Evolutionary conservation across 1,140 invertebrate species (phyloP).

Genomic region (Hycleus phaleratus): DNA sequence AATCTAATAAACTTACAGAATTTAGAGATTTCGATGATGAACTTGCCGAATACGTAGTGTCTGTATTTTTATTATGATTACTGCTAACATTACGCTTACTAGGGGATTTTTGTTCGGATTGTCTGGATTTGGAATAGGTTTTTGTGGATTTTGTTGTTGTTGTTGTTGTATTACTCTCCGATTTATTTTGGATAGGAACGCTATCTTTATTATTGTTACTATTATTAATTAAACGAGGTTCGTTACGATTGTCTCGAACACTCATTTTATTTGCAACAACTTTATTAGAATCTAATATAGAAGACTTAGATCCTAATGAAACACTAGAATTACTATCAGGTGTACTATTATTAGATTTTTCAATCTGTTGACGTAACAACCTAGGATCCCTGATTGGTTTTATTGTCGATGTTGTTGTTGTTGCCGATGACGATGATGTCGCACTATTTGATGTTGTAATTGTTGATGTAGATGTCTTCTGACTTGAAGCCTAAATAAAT

Average conservation of each 20-base stretch:
- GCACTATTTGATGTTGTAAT: background rate
- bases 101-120: slow-evolving; percentile 20
- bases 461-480: background rate
- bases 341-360: slow-evolving; percentile 9
- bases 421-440: background rate
- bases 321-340: slow-evolving; percentile 20
- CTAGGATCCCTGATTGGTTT: slow-evolving; percentile 50
- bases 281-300: slow-evolving; percentile 34
- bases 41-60: background rate
- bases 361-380: slow-evolving; percentile 44
- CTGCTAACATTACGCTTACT: background rate
- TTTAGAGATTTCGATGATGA: slow-evolving; percentile 6
- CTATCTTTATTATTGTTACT: slow-evolving; percentile 21
- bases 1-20: slow-evolving; percentile 19
- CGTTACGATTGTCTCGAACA: slow-evolving; percentile 33
- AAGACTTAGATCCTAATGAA: slow-evolving; percentile 29
- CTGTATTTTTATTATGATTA: slow-evolving; percentile 25
- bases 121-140: slow-evolving; percentile 19
- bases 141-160: slow-evolving; percentile 43
- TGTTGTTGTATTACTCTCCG: slow-evolving; percentile 39
- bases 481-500: background rate
- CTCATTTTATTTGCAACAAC: slow-evolving; percentile 35
- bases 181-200: slow-evolving; percentile 21
- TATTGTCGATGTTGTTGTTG: slow-evolving; percentile 45
- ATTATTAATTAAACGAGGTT: slow-evolving; percentile 35